Base-by-base conservation (phyloP, 2,888 invertebrate species). In the Cryptocheilus praepositus region DNA sequence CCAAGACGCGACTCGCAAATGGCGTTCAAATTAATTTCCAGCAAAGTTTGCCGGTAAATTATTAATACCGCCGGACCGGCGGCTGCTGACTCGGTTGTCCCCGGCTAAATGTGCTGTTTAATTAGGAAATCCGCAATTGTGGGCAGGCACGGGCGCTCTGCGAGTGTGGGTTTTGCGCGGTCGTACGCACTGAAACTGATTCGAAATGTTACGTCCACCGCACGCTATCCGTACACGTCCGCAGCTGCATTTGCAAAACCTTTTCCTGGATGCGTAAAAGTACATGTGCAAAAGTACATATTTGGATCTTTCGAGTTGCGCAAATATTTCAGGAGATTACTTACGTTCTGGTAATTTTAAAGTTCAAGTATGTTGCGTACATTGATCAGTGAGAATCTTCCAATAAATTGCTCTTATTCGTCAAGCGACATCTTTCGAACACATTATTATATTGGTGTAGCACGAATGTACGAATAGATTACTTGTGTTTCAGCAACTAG, bases 101-200 rank as follows among this genome's bases (percentile, higher is more conserved):
- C 54, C 68, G 61, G 70, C 74, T 73, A 83, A 83, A 80, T 79
- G 79, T 70, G 74, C 77, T 71, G 76, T 80, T 84, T 83, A 83
- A 84, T 83, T 81, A 79, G 81, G 77, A 81, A 82, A 79, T 77
- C 79, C 82, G 74, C 82, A 76, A 81, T 84, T 79, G 83, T 74
- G 77, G 78, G 5, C 18, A 61, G 67, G 74, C 60, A 63, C 64
- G 45, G 63, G 56, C 67, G 61, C 72, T 73, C 70, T 69, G 75
- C 77, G 67, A 66, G 36, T 11, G 13, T 11, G 71, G 71, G 61
- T 72, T 70, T 72, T 72, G 57, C 45, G 25, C 22, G 22, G 8
- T 15, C 13, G 4, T 52, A 52, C 52, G 21, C 15, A 52, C 22
- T 19, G 13, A 22, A 52, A 52, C 22, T 18, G 52, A 52, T 52